phyloP scores from a whole-genome alignment of 2,113 vertebrate genomes.

The Agapornis roseicollis region DNA sequence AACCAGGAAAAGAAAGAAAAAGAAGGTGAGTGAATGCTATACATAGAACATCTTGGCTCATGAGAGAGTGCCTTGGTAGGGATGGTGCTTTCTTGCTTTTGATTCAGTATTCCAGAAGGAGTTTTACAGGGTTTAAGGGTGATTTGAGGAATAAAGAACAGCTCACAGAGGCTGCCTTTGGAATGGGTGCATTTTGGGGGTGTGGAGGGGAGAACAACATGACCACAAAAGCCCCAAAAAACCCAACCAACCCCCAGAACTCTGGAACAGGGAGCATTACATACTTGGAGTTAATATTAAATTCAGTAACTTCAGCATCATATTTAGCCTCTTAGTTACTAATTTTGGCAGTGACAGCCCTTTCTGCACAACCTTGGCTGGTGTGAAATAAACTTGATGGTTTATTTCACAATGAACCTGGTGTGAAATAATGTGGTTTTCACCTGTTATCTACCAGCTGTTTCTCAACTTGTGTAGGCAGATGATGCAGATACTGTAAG shows the following conservation, averaged over 20 bases:
- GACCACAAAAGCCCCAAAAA: background rate
- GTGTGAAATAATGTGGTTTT: background rate
- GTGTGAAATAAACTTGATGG: background rate
- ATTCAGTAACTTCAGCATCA: background rate
- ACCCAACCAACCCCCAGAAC: background rate
- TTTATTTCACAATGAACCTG: background rate
- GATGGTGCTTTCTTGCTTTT: background rate
- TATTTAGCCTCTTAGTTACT: background rate
- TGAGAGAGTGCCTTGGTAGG: background rate
- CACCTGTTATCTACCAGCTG: background rate
- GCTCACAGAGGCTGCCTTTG: background rate
- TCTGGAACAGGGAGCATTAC: background rate
- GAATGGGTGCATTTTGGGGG: background rate
- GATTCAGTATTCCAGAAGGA: background rate
- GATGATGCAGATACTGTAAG: background rate
- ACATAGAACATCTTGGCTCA: fast-evolving
- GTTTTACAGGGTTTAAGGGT: background rate
- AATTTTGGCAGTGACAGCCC: background rate
- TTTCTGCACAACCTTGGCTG: background rate
- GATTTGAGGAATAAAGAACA: background rate
- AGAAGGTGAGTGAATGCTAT: slow-evolving; percentile 76
- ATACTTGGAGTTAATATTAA: background rate
- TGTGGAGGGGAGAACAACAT: background rate
- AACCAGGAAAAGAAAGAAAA: slow-evolving; percentile 94
- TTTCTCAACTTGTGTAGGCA: background rate